Conservation (phyloP, 2,797 vertebrate species). For the Bradypus variegatus region DNA sequence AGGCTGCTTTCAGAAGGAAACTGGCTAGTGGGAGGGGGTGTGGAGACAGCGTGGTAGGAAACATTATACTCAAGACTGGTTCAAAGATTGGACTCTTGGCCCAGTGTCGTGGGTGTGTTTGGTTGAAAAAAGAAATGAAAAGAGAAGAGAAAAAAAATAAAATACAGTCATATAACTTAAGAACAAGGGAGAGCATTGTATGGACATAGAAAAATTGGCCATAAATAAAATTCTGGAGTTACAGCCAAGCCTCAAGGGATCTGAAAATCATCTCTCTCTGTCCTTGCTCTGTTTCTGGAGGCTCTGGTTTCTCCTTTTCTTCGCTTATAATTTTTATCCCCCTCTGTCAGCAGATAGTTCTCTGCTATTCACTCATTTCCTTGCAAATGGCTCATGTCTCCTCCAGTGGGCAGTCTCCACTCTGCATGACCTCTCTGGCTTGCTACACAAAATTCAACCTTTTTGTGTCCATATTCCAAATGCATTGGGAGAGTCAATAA, state of each 20-base stretch:
- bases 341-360: neutral
- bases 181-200: neutral
- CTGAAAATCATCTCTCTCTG: neutral
- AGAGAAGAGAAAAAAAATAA: neutral
- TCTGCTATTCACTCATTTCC: constrained; percentile 5
- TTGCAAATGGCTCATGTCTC: neutral
- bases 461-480: constrained; percentile 15
- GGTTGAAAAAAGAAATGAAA: neutral
- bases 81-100: neutral
- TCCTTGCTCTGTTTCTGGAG: constrained; percentile 9
- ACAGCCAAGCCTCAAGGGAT: neutral
- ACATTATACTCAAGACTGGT: neutral
- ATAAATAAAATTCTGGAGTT: constrained; percentile 25
- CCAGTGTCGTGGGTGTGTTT: neutral
- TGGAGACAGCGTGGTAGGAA: neutral
- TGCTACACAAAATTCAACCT: neutral
- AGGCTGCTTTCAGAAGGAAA: neutral
- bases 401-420: neutral
- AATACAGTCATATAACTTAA: neutral
- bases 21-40: neutral
- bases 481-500: neutral
- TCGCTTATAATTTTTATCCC: neutral
- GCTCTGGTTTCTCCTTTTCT: neutral
- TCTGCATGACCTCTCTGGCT: constrained; percentile 11
- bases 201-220: neutral